Evolutionary conservation across 2,888 invertebrate species (phyloP).

Genomic region (Platypus cylindrus): DNA sequence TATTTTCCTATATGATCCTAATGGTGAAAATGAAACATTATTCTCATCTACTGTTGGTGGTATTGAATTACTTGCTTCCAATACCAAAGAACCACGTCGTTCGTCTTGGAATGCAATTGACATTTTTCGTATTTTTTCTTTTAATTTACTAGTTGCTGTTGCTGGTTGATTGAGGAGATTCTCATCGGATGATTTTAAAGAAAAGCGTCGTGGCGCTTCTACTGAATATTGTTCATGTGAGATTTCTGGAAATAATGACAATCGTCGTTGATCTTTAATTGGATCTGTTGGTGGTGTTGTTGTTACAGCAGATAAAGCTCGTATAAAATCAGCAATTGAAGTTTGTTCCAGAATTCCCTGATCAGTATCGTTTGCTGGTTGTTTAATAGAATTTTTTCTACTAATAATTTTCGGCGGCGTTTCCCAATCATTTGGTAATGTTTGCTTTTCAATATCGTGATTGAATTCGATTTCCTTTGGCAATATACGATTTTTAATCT

Average conservation of each 20-base stretch:
- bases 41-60: constrained; percentile 12
- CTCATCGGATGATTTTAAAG: constrained; percentile 24
- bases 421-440: constrained; percentile 30
- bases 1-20: background rate
- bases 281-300: too few species aligned
- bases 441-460: constrained; percentile 26
- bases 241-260: constrained; percentile 19
- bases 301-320: constrained; percentile 58
- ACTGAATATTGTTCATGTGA: constrained; percentile 11
- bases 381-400: constrained; percentile 21
- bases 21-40: constrained; percentile 5
- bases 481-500: constrained; percentile 10
- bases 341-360: constrained; percentile 65
- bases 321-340: constrained; percentile 67
- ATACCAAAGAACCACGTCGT: constrained; percentile 9
- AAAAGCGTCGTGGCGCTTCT: constrained; percentile 20
- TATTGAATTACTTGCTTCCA: constrained; percentile 7
- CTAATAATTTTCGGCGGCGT: constrained; percentile 31
- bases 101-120: constrained; percentile 11
- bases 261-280: constrained; percentile 21
- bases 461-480: constrained; percentile 12
- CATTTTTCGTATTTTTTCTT: constrained; percentile 9
- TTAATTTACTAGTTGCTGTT: too few species aligned
- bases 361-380: constrained; percentile 24
- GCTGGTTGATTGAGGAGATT: constrained; percentile 8